Evolutionary conservation across 2,113 vertebrate genomes (phyloP), one percentile per base, ranked within the genome.

Genomic region (Illadopsis cleaveri): DNA sequence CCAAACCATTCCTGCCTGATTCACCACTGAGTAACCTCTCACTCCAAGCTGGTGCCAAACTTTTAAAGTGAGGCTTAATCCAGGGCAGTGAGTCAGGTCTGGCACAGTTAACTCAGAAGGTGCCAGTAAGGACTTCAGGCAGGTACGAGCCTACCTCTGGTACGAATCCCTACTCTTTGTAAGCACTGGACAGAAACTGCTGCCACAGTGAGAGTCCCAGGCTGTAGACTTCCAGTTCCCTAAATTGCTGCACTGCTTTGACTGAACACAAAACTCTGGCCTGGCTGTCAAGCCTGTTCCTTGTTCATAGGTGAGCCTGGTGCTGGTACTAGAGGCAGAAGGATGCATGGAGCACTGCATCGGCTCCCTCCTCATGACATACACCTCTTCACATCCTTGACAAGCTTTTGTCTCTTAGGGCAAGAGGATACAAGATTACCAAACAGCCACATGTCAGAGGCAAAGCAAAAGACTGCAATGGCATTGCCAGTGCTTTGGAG

Each of bases 281-380:
- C 11, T 6, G 56, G 38, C 65, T 82, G 9, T 19, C 21, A 28
- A 57, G 18, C 25, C 35, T 40, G 9, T 16, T 85, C 42, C 70
- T 75, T 2, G 1, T 5, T 72, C 77, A 65, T 0, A 5, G 56
- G 44, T 61, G 66, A 37, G 47, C n/a, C 54, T 64, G 65, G 15
- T 58, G 57, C 3, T 0, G 5, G n/a, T 60, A 58, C 6, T 15
- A 35, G 57, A 18, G 51, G 27, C n/a, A 82, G 47, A 54, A 50
- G 42, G 31, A n/a, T 13, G 45, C 48, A 40, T 0, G 0, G 58
- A 24, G 40, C 0, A 7, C 31, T 40, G 28, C 15, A 54, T 2
- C 3, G 33, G 12, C 44, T 66, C 50, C 25, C 18, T 83, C 18
- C 12, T 37, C 37, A 10, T 6, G 60, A 31, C 17, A 7, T 0